These are phyloP conservation scores for Ceratina japonica DNA, from an alignment of 1,140 invertebrate species.

Conservation along the genomic window DNA sequence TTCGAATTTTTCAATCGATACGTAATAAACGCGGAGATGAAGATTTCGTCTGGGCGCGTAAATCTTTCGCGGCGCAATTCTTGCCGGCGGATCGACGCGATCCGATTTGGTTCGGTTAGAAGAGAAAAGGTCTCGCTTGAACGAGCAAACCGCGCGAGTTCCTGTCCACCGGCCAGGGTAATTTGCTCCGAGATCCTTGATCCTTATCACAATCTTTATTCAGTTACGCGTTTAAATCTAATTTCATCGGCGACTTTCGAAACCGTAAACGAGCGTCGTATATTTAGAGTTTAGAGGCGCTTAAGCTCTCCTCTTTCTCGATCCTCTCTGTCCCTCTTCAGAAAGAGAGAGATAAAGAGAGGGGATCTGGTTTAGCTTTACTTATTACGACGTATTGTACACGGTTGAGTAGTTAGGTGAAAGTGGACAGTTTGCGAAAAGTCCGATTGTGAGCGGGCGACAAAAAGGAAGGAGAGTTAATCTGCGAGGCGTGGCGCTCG, in stretches of 20 bases:
- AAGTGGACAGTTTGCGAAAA: conserved; percentile 12
- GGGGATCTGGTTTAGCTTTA: no score
- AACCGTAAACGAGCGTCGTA: neutral
- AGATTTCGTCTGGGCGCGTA: no score
- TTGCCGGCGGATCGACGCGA: no score
- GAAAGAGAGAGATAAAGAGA: neutral
- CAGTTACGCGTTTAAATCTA: neutral
- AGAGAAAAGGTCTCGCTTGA: conserved; percentile 34
- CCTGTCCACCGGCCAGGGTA: neutral
- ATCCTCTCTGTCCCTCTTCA: neutral
- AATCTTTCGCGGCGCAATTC: no score
- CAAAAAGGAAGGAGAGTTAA: neutral
- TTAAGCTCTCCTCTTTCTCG: no score
- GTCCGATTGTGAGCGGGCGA: neutral
- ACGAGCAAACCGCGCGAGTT: neutral
- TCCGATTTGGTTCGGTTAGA: conserved; percentile 3
- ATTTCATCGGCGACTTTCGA: neutral
- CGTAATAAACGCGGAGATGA: no score
- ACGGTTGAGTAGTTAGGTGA: neutral
- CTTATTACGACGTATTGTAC: neutral
- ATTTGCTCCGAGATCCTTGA: neutral
- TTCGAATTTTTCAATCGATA: no score
- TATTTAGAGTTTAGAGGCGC: no score
- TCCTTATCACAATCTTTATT: neutral
- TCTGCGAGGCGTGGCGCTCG: conserved; percentile 1